A percentile compares a stretch with the other conserved stretches of the same genome.
Conservation (phyloP, 2,113 vertebrate species). For the Gadus macrocephalus region DNA sequence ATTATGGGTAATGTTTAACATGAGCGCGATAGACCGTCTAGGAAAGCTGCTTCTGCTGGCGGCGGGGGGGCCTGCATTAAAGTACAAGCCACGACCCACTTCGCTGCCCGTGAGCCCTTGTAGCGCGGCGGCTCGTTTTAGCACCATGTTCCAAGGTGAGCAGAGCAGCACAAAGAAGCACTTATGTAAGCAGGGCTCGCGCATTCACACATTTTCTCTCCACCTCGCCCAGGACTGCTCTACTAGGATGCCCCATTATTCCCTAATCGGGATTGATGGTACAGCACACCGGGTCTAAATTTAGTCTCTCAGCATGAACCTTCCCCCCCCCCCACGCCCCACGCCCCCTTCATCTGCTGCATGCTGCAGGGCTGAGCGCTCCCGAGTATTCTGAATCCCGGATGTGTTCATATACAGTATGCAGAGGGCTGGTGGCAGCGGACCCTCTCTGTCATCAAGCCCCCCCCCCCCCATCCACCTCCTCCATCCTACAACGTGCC, state of each 20-base stretch:
- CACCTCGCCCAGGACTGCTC: slow-evolving; percentile 21
- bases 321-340: slow-evolving; percentile 32
- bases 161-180: slow-evolving; percentile 25
- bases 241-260: slow-evolving; percentile 16
- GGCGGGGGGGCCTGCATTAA: no score
- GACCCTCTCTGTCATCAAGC: slow-evolving; percentile 15
- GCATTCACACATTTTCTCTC: slow-evolving; percentile 46
- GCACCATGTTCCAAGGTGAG: no score
- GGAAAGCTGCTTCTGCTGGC: no score
- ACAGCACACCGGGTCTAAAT: slow-evolving; percentile 64
- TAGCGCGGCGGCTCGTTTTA: no score
- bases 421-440: slow-evolving; percentile 48
- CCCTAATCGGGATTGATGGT: slow-evolving; percentile 64
- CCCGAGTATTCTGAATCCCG: slow-evolving; percentile 58
- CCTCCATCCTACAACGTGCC: no score
- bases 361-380: slow-evolving; percentile 54
- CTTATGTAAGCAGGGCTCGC: slow-evolving; percentile 52
- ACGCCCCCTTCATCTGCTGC: no score
- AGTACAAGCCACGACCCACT: no score
- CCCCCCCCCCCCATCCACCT: not conserved
- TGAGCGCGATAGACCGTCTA: no score
- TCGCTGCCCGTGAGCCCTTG: no score
- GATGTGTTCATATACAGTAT: slow-evolving; percentile 46
- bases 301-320: slow-evolving; percentile 54
- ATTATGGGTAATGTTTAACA: not conserved